phyloP scores from a whole-genome alignment of 2,888 invertebrate genomes.

The Rhagonycha fulva region DNA sequence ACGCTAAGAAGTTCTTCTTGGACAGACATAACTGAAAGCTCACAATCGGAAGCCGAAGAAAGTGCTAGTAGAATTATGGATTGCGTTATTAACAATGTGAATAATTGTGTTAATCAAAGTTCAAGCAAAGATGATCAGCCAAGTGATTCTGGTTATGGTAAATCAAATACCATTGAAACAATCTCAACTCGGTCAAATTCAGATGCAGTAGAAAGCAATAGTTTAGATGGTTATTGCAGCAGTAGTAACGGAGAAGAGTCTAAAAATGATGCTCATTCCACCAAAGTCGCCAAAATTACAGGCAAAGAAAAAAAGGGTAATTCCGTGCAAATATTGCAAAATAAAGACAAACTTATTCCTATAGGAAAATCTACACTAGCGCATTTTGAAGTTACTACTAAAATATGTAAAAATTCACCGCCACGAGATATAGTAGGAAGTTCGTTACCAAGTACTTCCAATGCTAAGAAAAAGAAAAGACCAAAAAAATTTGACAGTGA shows the following conservation, averaged over 20 bases:
- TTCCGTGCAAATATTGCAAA: not conserved
- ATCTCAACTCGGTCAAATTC: constrained; percentile 31
- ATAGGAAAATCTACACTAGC: not conserved
- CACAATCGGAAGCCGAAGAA: not conserved
- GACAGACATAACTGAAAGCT: not conserved
- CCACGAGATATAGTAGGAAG: not conserved
- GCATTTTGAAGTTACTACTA: not conserved
- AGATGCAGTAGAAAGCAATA: constrained; percentile 12
- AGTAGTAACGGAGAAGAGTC: not conserved
- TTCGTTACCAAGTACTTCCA: constrained; percentile 39
- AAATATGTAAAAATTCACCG: not conserved
- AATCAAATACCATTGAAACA: constrained; percentile 44
- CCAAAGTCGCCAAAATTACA: not conserved
- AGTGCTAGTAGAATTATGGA: not conserved
- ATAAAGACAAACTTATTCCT: not conserved
- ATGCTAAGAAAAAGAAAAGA: constrained; percentile 35
- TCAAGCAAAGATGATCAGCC: not conserved
- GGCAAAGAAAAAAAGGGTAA: not conserved
- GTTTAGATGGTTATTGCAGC: constrained; percentile 24
- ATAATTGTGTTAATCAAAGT: not conserved
- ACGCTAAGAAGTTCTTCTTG: not conserved
- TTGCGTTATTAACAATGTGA: not conserved
- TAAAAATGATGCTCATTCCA: not conserved
- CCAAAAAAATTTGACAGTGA: constrained; percentile 25
- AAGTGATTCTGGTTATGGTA: constrained; percentile 46